Conservation (phyloP, 2,888 invertebrate genomes). For the Rhodophaea formosa region DNA sequence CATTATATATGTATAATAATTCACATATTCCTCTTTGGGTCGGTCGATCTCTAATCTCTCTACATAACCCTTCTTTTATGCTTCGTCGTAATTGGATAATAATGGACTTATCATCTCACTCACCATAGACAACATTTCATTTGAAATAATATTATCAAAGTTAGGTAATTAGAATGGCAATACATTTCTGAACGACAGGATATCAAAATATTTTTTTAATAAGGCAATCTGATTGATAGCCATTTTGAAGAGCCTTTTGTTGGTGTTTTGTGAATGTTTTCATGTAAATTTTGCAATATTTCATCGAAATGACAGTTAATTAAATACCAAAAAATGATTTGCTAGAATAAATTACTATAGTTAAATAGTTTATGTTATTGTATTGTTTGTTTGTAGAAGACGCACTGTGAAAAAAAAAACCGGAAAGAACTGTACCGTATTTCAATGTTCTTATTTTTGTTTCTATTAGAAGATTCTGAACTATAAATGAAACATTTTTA, state of each 20-base stretch:
- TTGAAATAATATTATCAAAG: constrained; percentile 27
- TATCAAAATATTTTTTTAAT: constrained; percentile 72
- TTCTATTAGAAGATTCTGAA: constrained; percentile 33
- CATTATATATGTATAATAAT: too few relatives aligned
- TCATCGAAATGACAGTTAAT: constrained; percentile 47
- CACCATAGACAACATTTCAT: constrained; percentile 48
- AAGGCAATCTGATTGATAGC: constrained; percentile 79
- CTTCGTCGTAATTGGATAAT: too few relatives aligned
- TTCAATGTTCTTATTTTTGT: constrained; percentile 49
- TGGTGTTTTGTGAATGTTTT: constrained; percentile 82
- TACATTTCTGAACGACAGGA: constrained; percentile 70
- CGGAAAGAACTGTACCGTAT: constrained; percentile 66
- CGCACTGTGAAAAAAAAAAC: constrained; percentile 68
- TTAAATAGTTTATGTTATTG: constrained; percentile 39
- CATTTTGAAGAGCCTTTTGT: constrained; percentile 82
- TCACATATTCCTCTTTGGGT: too few relatives aligned
- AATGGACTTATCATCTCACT: not conserved
- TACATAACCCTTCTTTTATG: too few relatives aligned
- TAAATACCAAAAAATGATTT: constrained; percentile 34
- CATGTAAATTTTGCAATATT: constrained; percentile 63
- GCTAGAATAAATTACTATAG: constrained; percentile 37
- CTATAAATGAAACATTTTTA: constrained; percentile 38
- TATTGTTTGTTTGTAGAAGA: constrained; percentile 65
- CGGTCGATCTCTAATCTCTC: too few relatives aligned
- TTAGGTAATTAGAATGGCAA: constrained; percentile 66